Evolutionary conservation across 1,140 invertebrate species (phyloP), one percentile per base, ranked within the genome.

Genomic region (Forficula auricularia): DNA sequence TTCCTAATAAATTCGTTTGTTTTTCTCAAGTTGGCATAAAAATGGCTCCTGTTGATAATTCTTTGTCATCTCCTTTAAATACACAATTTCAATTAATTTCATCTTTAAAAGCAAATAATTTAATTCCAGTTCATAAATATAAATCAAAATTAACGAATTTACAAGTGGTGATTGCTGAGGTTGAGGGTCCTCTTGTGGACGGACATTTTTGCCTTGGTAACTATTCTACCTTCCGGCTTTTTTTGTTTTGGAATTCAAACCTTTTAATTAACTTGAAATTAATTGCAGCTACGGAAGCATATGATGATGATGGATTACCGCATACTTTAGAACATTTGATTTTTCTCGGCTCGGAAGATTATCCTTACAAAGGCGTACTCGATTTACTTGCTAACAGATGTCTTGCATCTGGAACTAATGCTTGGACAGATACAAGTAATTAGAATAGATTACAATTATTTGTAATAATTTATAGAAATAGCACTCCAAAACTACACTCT

Each of bases 321-420:
- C 88, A 94, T 56, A 92, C 88, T 10, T 63, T 94, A 57, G 88
- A 94, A 56, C 89, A 95, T 64, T 67, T 94, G 6, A 74, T 94
- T 14, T 94, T 94, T 61, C 64, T 94, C 54, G 89, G 89, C 1
- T 89, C 84, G 55, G 75, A 90, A 59, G 67, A 79, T 0, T 92
- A 88, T 63, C 90, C 88, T 0, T 92, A 83, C 52, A 84, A 87
- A 65, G 86, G 88, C 10, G 73, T 91, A 38, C 62, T 94, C 33
- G 88, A 94, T 61, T 63, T 90, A 18, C 58, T 90, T 34, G 86
- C 88, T 4, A 91, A 89, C 59, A 69, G 86, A 19, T 91, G 86
- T 54, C 65, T 90, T 46, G 84, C 86, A 6, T 85, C 81, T 48
- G 87, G 87, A 3, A 91, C 88, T 1, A 92, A 91, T 68, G 87